Evolutionary conservation across 2,888 invertebrate species (phyloP).

Genomic region (Gordius sp.): DNA sequence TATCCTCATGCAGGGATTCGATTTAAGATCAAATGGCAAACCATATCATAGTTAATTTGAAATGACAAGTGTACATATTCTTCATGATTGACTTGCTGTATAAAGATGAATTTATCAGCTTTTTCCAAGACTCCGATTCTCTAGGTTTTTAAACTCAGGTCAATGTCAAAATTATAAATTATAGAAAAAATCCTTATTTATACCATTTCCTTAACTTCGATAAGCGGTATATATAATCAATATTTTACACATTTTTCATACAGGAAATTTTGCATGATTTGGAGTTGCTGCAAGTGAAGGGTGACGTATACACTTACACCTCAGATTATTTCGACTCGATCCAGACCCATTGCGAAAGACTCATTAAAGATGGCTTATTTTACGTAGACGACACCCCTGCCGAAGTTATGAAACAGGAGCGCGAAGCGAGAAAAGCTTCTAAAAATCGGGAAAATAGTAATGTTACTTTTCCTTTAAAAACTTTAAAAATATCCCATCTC

Average conservation of each 20-base stretch:
- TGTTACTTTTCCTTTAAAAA: constrained; percentile 26
- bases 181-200: no score
- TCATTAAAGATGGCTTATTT: constrained; percentile 62
- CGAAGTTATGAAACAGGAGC: constrained; percentile 69
- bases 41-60: no score
- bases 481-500: no score
- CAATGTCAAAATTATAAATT: no score
- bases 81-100: no score
- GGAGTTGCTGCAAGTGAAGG: constrained; percentile 59
- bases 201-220: background rate
- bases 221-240: background rate
- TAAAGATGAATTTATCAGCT: no score
- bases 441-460: constrained; percentile 54
- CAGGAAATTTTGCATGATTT: constrained; percentile 65
- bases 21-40: no score
- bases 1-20: no score
- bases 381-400: constrained; percentile 87
- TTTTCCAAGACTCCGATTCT: no score
- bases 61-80: no score
- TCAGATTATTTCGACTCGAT: constrained; percentile 85
- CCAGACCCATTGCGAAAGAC: constrained; percentile 54
- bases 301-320: constrained; percentile 70
- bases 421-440: constrained; percentile 62
- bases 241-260: constrained; percentile 18
- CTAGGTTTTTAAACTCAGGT: no score